Base-by-base conservation (phyloP, 2,797 vertebrate species). In the Pelochelys cantorii region DNA sequence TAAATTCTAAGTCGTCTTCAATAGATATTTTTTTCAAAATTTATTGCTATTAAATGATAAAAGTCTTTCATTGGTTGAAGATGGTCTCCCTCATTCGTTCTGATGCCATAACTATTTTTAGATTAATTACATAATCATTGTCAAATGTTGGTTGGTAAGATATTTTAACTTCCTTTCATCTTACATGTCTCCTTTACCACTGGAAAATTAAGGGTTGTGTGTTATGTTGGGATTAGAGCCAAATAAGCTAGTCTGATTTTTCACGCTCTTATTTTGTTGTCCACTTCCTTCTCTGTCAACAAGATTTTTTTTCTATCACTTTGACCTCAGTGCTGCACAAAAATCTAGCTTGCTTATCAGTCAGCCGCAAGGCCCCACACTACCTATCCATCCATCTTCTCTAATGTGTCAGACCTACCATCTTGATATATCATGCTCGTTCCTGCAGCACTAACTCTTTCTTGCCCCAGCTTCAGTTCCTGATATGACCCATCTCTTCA, bases 341-440 rank as follows among this genome's bases (percentile, higher is more conserved):
- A 37, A 86, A 52, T 37, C 42, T 48, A 48, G 42, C 42, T 48
- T 48, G 42, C 42, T 48, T 8, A 48, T 48, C 42, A 48, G 42
- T 48, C 42, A 7, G 8, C 42, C 42, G 42, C 42, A 48, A 48
- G 42, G 42, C 42, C 42, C 42, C 42, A 48, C 42, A 48, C 42
- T 48, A 48, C 42, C 42, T 48, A 8, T 48, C 42, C 42, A 48
- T 11, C 42, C 0, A 0, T 23, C 52, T 85, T 13, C 59, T 55
- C 68, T 37, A 62, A 59, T n/a, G 62, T 68, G 4, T 83, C 74
- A 85, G 0, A 53, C 80, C 15, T 27, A 89, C 88, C 79, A 83
- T 83, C 68, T 86, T 94, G 34, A 77, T 77, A 78, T 65, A 65
- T 91, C 83, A 42, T 56, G 42, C 83, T 77, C 4, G 59, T 93